Percentiles rank a stretch among this genome's conserved stretches.
Conservation (phyloP, 2,113 vertebrate species). For the Mesitornis unicolor region DNA sequence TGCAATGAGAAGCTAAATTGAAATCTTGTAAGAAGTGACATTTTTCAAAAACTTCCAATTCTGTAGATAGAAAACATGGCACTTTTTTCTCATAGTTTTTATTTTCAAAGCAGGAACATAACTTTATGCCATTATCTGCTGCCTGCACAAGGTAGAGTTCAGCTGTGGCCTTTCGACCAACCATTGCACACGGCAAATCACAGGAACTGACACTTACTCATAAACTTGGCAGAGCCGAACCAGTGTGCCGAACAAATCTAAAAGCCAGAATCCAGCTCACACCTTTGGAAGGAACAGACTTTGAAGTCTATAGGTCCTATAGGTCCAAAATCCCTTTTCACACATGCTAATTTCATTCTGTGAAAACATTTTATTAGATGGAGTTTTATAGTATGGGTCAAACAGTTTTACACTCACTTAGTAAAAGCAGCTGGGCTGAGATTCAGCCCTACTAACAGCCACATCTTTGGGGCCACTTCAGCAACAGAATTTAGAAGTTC, state of each 20-base stretch:
- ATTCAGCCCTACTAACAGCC: neutral
- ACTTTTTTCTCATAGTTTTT: neutral
- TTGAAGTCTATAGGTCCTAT: neutral
- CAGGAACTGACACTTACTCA: neutral
- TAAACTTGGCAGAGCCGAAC: neutral
- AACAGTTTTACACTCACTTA: neutral
- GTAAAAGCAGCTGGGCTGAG: neutral
- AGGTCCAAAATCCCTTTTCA: neutral
- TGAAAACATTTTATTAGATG: neutral
- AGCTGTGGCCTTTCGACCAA: neutral
- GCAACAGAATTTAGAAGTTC: neutral
- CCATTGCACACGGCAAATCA: neutral
- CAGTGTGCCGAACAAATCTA: neutral
- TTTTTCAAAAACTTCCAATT: constrained; percentile 10
- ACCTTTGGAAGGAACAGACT: neutral
- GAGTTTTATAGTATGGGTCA: accelerated
- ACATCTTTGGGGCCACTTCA: neutral
- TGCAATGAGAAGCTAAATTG: neutral
- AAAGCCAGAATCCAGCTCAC: neutral
- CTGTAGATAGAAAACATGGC: neutral
- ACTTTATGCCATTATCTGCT: neutral
- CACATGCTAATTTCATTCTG: neutral
- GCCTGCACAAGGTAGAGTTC: neutral
- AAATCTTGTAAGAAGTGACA: neutral
- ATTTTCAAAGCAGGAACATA: neutral